Conservation (phyloP, 2,797 vertebrate genomes). For the Pseudochromis fuscus region DNA sequence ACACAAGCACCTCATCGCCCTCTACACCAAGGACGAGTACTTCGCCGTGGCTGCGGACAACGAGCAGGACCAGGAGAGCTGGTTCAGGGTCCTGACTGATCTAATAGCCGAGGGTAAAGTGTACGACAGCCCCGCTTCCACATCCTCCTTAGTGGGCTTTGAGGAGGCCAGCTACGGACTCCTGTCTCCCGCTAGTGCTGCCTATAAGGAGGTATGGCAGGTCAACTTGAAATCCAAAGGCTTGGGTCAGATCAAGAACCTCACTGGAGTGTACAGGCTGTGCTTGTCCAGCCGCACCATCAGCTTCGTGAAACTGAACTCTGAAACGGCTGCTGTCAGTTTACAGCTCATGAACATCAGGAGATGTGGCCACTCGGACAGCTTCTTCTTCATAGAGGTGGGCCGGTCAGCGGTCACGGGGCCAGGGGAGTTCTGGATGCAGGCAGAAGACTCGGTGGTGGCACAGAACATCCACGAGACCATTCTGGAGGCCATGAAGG, state of each 20-base stretch:
- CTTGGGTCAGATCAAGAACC: constrained; percentile 92
- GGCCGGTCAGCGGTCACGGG: constrained; percentile 95
- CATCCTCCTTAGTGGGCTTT: constrained; percentile 85
- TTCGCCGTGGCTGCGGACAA: constrained; percentile 96
- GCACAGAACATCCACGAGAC: constrained; percentile 99
- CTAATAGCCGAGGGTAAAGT: constrained; percentile 90
- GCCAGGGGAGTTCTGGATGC: constrained; percentile 99
- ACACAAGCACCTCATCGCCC: constrained; percentile 97
- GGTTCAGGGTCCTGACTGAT: constrained; percentile 91
- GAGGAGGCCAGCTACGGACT: constrained; percentile 90
- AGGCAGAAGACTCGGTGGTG: constrained; percentile 96
- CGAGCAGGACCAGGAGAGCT: constrained; percentile 96
- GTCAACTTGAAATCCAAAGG: constrained; percentile 96
- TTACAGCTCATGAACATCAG: constrained; percentile 98
- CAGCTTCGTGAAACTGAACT: constrained; percentile 95
- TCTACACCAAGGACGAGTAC: constrained; percentile 98
- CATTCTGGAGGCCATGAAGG: constrained; percentile 97
- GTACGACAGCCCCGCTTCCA: constrained; percentile 83
- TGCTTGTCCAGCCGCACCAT: constrained; percentile 94
- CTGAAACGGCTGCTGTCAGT: constrained; percentile 91
- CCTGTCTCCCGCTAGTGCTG: constrained; percentile 83
- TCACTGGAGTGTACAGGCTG: constrained; percentile 94
- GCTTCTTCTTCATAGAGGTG: constrained; percentile 98
- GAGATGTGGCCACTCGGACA: constrained; percentile 97
- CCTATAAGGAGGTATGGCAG: constrained; percentile 97